Evolutionary conservation across 2,888 invertebrate genomes (phyloP), one percentile per base, ranked within the genome.

Genomic region (Limnephilus rhombicus): DNA sequence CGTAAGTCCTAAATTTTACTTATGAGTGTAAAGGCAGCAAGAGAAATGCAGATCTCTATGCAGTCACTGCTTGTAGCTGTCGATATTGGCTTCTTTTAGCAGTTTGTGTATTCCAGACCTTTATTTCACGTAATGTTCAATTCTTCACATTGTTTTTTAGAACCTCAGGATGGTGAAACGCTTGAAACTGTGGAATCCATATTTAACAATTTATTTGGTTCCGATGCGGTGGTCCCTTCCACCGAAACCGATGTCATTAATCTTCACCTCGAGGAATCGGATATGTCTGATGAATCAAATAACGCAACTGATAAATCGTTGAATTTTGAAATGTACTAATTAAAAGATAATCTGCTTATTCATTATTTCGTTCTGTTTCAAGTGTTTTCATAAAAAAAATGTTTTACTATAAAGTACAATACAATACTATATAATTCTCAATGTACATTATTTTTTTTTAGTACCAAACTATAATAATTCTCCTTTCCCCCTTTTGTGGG

Each of bases 141-240:
- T 37, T 34, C 5, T 7, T 7, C 2, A 18, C 7, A 18, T 82
- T 83, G 18, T 83, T 37, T 18, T 83, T 83, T 41, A 90, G 90
- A 53, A 24, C 5, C 85, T 49, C 83, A 34, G 37, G 18, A 34
- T 41, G 53, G 31, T 53, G 83, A 85, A 24, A 34, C 18, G 2
- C 81, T 41, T 12, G 45, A 41, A 41, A 81, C 83, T 31, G 83
- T 49, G 5, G 53, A 53, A 12, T 83, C 53, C 49, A 53, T 41
- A 13, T 83, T 90, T 34, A 34, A 49, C 7, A 53, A 83, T n/a
- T 34, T 37, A 15, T 68, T 41, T 81, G 18, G n/a, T n/a, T 81
- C 53, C 24, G 92, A 92, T 92, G 90, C 92, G 5, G 41, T 92
- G 13, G 92, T 92, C 11, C 92, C 92, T 15, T 90, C 92, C 15